Percentiles rank a stretch among this genome's conserved stretches.
Evolutionary conservation across 2,113 vertebrate species (phyloP).

Genomic region (Daboia siamensis): DNA sequence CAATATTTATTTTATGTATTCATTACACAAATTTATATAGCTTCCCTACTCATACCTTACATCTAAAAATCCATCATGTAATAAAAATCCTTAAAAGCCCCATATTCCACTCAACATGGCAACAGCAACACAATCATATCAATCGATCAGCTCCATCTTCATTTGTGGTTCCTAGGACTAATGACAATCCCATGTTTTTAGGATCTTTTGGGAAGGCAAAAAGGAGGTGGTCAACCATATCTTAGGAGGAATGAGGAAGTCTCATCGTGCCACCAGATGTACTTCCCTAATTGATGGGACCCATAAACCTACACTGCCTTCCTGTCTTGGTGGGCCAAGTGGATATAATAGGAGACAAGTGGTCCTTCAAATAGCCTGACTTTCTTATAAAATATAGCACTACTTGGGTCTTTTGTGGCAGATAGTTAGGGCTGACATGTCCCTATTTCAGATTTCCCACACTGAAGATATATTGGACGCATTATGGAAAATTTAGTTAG

Average conservation of each 20-base stretch:
- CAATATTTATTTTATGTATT: neutral
- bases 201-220: neutral
- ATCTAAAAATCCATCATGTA: neutral
- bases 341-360: neutral
- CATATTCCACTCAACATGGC: neutral
- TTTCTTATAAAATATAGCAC: too few species aligned
- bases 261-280: too few species aligned
- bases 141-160: neutral
- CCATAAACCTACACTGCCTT: neutral
- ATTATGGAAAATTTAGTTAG: neutral
- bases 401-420: neutral
- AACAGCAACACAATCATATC: neutral
- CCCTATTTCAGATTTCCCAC: neutral
- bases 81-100: neutral
- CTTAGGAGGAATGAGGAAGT: neutral
- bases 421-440: neutral
- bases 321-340: neutral
- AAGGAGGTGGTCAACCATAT: neutral
- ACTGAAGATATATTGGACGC: neutral
- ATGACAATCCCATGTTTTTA: neutral
- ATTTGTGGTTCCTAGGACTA: neutral
- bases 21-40: neutral
- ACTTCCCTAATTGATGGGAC: neutral
- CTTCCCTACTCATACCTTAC: neutral
- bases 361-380: neutral